Percentiles rank a stretch among this genome's conserved stretches.
Conservation (phyloP, 1,140 invertebrate genomes). For the Portunus trituberculatus region DNA sequence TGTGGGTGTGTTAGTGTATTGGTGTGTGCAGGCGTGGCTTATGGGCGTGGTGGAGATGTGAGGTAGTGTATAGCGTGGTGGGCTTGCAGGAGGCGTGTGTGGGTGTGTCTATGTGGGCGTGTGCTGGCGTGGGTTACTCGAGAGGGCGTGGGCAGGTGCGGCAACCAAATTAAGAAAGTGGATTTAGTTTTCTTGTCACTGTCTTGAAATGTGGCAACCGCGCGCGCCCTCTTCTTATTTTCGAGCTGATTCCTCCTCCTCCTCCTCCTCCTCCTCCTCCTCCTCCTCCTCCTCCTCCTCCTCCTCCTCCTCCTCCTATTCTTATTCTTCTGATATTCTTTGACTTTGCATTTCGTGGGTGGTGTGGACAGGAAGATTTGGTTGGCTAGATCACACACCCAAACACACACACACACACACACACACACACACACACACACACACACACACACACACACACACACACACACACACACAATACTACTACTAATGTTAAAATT, state of each 20-base stretch:
- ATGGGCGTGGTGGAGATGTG: no score
- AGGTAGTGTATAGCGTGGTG: background rate
- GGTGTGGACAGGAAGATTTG: no score
- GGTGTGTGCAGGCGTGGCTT: conserved; percentile 27
- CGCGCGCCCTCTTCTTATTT: background rate
- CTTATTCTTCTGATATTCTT: background rate
- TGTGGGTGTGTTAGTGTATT: background rate
- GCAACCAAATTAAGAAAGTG: background rate
- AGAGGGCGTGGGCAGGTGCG: background rate
- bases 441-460: conserved; percentile 28
- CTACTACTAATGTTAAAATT: background rate
- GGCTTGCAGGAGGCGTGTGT: background rate
- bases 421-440: conserved; percentile 28
- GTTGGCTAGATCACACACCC: no score
- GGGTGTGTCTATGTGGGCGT: no score
- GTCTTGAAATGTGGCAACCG: background rate
- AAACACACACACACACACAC: background rate
- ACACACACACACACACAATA: background rate
- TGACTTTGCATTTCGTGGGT: no score
- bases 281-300: background rate
- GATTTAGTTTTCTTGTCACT: background rate
- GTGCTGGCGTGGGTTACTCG: no score
- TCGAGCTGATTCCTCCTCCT: background rate
- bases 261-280: conserved; percentile 7
- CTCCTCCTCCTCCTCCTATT: background rate